Evolutionary conservation across 2,888 invertebrate genomes (phyloP).

Genomic region (Heteromurus nitidus): DNA sequence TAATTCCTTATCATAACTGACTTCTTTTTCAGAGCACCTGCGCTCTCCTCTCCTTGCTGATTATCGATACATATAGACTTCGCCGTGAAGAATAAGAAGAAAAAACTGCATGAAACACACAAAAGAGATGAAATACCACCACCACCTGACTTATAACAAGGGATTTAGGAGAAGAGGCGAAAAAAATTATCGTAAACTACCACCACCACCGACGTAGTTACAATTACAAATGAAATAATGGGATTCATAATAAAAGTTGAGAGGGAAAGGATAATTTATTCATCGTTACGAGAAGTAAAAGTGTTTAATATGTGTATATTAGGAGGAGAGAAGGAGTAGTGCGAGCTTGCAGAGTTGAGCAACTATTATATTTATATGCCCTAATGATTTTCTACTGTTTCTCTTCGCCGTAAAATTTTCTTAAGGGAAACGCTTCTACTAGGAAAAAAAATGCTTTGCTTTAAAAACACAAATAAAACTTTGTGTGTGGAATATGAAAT

Average conservation of each 20-base stretch:
- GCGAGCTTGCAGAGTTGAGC: too few species aligned
- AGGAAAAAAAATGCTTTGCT: slow-evolving; percentile 12
- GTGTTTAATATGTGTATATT: slow-evolving; percentile 40
- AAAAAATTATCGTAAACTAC: slow-evolving; percentile 1
- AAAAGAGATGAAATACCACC: neutral
- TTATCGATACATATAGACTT: too few species aligned
- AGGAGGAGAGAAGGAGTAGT: neutral
- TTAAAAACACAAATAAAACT: slow-evolving; percentile 34
- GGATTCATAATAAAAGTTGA: too few species aligned
- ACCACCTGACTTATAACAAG: slow-evolving; percentile 39
- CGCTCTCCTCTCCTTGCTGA: slow-evolving; percentile 8
- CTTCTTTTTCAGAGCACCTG: neutral
- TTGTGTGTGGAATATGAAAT: slow-evolving; percentile 53
- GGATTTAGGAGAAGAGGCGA: slow-evolving; percentile 17
- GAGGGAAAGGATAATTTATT: slow-evolving; percentile 56
- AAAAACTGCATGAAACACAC: slow-evolving; percentile 21
- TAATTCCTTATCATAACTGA: slow-evolving; percentile 58
- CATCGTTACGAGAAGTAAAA: slow-evolving; percentile 38
- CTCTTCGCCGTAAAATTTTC: slow-evolving; percentile 15
- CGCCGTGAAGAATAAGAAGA: too few species aligned
- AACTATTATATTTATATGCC: too few species aligned
- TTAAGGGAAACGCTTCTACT: neutral
- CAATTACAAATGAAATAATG: slow-evolving; percentile 39
- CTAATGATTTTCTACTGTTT: slow-evolving; percentile 14
- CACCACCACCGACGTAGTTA: neutral